Evolutionary conservation across 2,888 invertebrate genomes (phyloP).

Genomic region (Formica aserva): DNA sequence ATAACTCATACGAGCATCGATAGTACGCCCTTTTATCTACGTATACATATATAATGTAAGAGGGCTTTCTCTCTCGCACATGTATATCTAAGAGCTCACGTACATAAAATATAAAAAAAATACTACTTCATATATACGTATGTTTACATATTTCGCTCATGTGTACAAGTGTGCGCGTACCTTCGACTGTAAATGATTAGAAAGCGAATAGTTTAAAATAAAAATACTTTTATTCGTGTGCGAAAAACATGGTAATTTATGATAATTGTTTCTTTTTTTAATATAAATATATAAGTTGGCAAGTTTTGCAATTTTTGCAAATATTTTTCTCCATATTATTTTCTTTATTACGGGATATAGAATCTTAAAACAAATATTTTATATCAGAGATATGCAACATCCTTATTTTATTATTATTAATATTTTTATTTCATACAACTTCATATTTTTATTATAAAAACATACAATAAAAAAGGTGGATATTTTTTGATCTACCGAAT

Average conservation of each 20-base stretch:
- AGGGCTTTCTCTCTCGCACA: constrained; percentile 26
- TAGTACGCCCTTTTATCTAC: constrained; percentile 77
- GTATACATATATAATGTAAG: constrained; percentile 65
- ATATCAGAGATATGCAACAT: background rate
- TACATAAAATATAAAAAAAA: constrained; percentile 23
- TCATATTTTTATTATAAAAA: background rate
- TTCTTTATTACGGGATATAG: background rate
- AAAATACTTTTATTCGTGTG: background rate
- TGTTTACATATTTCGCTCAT: background rate
- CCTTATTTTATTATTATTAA: background rate
- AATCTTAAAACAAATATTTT: background rate
- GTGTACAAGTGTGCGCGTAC: background rate
- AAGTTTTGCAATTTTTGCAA: background rate
- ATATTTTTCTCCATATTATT: background rate
- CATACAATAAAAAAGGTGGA: background rate
- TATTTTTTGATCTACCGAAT: background rate
- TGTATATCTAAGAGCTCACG: constrained; percentile 3
- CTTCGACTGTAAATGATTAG: background rate
- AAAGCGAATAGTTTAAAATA: background rate
- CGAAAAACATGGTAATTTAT: background rate
- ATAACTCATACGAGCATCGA: constrained; percentile 85
- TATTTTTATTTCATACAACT: background rate
- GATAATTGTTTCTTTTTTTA: background rate
- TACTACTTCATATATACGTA: background rate
- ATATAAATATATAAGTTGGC: background rate